phyloP scores from a whole-genome alignment of 2,113 vertebrate species.

The Leptodactylus fuscus region DNA sequence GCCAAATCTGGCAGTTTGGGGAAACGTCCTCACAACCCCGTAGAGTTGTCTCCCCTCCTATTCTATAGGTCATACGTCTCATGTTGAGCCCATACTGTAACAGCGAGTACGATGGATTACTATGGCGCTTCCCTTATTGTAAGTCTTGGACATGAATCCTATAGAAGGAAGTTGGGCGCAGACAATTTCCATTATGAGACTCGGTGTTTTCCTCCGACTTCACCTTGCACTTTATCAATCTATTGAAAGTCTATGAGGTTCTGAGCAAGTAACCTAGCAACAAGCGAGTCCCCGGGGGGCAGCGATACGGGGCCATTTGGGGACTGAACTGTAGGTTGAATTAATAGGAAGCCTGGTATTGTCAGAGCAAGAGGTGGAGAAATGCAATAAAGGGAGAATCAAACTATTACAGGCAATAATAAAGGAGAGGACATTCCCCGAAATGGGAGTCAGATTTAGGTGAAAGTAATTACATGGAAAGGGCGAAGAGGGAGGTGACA shows the following conservation, averaged over 20 bases:
- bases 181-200: too few relatives aligned
- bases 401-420: conserved; percentile 42
- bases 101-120: too few relatives aligned
- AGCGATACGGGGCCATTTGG: background rate
- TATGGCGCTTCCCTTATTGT: too few relatives aligned
- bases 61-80: too few relatives aligned
- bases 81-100: too few relatives aligned
- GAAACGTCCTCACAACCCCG: too few relatives aligned
- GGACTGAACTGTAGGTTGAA: conserved; percentile 8
- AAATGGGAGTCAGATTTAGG: conserved; percentile 15
- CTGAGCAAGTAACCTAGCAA: conserved; percentile 7
- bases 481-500: background rate
- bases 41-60: too few relatives aligned
- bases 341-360: conserved; percentile 23
- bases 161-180: background rate
- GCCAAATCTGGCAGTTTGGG: too few relatives aligned
- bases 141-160: too few relatives aligned
- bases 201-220: background rate
- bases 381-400: conserved; percentile 42
- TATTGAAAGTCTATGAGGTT: conserved; percentile 20
- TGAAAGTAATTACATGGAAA: conserved; percentile 40
- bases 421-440: conserved; percentile 25
- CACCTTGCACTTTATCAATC: background rate
- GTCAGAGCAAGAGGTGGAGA: conserved; percentile 29
- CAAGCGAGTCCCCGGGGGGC: background rate